Conservation (phyloP, 1,140 invertebrate genomes). For the Drosophila fuyamai region DNA sequence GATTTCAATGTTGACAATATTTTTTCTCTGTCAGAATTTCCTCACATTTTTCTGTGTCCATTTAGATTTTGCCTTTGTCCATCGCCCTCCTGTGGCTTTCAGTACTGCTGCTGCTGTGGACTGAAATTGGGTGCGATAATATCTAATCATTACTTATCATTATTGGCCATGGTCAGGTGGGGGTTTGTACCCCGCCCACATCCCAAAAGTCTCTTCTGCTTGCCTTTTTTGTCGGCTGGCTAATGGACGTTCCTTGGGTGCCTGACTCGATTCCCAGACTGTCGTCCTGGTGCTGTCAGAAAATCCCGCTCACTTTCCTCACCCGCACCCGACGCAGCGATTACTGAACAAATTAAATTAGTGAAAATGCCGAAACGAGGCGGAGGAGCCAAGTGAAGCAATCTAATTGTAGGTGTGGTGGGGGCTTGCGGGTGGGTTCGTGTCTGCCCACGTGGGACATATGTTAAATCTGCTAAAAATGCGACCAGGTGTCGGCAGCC, state of each 20-base stretch:
- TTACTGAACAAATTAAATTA: conserved; percentile 79
- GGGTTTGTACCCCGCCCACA: not conserved
- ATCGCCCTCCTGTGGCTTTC: conserved; percentile 48
- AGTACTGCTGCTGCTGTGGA: conserved; percentile 34
- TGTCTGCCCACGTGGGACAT: conserved; percentile 22
- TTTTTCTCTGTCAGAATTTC: conserved; percentile 10
- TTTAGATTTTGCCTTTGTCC: conserved; percentile 37
- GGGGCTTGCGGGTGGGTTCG: conserved; percentile 10
- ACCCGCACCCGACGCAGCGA: conserved; percentile 46
- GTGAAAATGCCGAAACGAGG: conserved; percentile 67
- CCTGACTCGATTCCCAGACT: conserved; percentile 7
- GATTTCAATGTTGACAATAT: not conserved
- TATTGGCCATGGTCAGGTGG: conserved; percentile 64
- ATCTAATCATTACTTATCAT: conserved; percentile 83
- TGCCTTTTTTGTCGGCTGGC: conserved; percentile 21
- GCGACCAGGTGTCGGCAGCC: conserved; percentile 48
- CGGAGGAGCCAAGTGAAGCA: conserved; percentile 54
- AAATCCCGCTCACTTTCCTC: conserved; percentile 8
- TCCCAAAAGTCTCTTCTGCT: not conserved
- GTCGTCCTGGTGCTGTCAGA: conserved; percentile 15
- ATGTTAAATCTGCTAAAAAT: conserved; percentile 54
- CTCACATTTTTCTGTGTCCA: conserved; percentile 6
- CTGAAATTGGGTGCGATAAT: conserved; percentile 76
- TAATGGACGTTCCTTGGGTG: conserved; percentile 53
- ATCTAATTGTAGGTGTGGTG: conserved; percentile 63